Evolutionary conservation across 2,888 invertebrate genomes (phyloP), one percentile per base, ranked within the genome.

Genomic region (Hemithea aestivaria): DNA sequence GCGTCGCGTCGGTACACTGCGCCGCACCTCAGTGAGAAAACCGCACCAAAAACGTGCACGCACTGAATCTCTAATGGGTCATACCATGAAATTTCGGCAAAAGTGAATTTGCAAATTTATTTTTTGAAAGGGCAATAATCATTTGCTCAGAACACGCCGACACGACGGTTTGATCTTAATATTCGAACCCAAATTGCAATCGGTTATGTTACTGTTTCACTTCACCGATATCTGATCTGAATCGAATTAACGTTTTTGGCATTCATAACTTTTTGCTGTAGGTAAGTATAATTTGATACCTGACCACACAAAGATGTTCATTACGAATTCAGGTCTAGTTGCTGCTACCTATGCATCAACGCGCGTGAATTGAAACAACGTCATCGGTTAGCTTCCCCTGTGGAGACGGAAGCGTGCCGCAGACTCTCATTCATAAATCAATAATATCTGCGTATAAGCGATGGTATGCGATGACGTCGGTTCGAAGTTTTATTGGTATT

Each of bases 401-500:
- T 28, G 27, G 29, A 50, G 48, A 45, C 53, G 50, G 53, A 50
- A 53, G 50, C 40, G 22, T 46, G 57, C 42, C 54, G 48, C 63
- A 62, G 59, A 54, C 54, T 63, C 61, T 60, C 47, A 58, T 58
- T 60, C 58, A 58, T 59, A 58, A 62, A 72, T 64, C 62, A 74
- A 74, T 73, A 70, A 70, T 73, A 74, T 76, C 72, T 58, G 52
- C 58, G 53, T 70, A 69, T 66, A 70, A 46, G 58, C 58, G 58
- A 62, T 57, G 67, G 64, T 61, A 66, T 62, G 66, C 62, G 53
- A 55, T 56, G 66, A 62, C 62, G 67, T 66, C 61, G 61, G 66
- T 27, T 59, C 58, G 61, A 66, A 62, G 68, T 75, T 77, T 72
- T 79, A 81, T 82, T 76, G 73, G 76, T 76, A 82, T 80, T 81